phyloP scores from a whole-genome alignment of 1,140 invertebrate genomes.

The Megalopta genalis region DNA sequence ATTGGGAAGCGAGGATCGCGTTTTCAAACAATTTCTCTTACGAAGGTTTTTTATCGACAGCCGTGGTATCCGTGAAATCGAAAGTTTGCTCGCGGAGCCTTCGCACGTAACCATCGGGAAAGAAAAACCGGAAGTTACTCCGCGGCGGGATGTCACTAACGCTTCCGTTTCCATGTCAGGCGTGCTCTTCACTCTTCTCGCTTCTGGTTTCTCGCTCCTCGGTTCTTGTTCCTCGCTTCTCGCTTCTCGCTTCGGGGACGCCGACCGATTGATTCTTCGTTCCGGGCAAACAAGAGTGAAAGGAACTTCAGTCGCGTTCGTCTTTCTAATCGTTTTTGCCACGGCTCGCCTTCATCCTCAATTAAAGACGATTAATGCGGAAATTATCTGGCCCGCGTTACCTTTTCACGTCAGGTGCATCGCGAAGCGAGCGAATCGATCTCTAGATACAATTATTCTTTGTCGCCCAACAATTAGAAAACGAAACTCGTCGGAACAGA shows the following conservation, averaged over 20 bases:
- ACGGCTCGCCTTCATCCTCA: conserved; percentile 1
- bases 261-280: background rate
- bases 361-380: conserved; percentile 23
- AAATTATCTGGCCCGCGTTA: background rate
- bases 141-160: conserved; percentile 35
- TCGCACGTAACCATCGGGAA: conserved; percentile 7
- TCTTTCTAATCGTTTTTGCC: too few species aligned
- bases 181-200: too few species aligned
- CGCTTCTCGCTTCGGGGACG: background rate
- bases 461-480: too few species aligned
- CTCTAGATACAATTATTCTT: too few species aligned
- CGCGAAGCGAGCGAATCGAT: too few species aligned
- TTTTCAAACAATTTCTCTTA: background rate
- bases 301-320: conserved; percentile 23
- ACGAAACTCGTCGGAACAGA: too few species aligned
- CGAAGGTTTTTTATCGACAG: background rate
- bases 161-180: conserved; percentile 35
- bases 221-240: too few species aligned
- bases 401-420: too few species aligned
- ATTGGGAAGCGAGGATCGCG: too few species aligned
- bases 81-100: background rate
- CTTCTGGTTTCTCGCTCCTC: too few species aligned
- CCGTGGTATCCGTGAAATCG: conserved; percentile 5
- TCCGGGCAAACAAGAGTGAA: conserved; percentile 37
- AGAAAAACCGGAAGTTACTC: conserved; percentile 45